Percentiles rank a stretch among this genome's conserved stretches.
Conservation (phyloP, 2,113 vertebrate genomes). For the Campylomormyrus tamandua region DNA sequence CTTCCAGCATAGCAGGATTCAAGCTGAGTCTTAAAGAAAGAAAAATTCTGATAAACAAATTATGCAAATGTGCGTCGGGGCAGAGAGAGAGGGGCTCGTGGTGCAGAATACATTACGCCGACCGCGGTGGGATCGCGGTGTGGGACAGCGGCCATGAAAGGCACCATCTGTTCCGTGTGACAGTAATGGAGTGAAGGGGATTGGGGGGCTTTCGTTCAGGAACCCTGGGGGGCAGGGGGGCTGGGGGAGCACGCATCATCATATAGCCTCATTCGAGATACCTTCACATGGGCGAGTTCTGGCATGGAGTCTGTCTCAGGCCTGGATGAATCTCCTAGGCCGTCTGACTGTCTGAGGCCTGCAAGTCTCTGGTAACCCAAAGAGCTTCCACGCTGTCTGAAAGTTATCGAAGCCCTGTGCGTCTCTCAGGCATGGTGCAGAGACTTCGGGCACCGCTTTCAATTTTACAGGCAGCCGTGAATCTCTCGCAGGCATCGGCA, state of each 20-base stretch:
- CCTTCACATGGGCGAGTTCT: conserved; percentile 15
- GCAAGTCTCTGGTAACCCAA: not conserved
- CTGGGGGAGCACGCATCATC: not conserved
- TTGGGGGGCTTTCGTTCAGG: conserved; percentile 48
- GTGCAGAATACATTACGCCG: conserved; percentile 56
- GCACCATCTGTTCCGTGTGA: conserved; percentile 71
- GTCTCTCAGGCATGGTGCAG: not conserved
- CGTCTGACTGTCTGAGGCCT: not conserved
- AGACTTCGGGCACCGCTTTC: not conserved
- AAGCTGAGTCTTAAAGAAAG: conserved; percentile 35
- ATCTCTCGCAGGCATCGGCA: not conserved
- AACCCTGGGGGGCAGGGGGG: not conserved
- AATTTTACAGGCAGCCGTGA: not conserved
- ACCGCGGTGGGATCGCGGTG: conserved; percentile 33
- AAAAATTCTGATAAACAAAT: conserved; percentile 58
- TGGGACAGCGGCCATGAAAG: conserved; percentile 58
- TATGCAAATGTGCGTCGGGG: conserved; percentile 44
- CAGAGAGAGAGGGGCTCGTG: conserved; percentile 43
- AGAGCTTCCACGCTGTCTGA: not conserved
- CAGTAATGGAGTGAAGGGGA: conserved; percentile 70
- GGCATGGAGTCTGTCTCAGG: not conserved
- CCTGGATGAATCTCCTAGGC: not conserved
- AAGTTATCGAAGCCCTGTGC: not conserved
- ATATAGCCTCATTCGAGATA: conserved; percentile 10
- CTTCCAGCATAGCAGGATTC: conserved; percentile 51